Evolutionary conservation across 2,797 vertebrate genomes (phyloP), one percentile per base, ranked within the genome.

Genomic region (Sebastes matsubarae): DNA sequence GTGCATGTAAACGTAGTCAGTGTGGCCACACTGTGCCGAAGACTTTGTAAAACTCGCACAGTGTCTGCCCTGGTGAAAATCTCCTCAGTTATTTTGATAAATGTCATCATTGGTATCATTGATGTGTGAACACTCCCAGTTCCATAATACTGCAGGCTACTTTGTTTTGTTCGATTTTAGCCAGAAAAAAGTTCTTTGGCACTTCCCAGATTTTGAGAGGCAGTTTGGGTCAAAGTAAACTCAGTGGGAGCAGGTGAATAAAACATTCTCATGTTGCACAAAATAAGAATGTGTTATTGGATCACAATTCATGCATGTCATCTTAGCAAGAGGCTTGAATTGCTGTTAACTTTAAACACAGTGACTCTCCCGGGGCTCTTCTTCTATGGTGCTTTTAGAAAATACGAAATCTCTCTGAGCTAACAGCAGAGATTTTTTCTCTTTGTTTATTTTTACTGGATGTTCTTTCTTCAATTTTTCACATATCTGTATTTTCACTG

Each of bases 201-300:
- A 4, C 52, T 3, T 52, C n/a, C 6, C 18, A 5, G 73, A 64
- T 80, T 74, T 82, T 52, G 24, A 73, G 66, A 83, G n/a, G 11
- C 74, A 65, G 36, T 79, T 72, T 57, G 52, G 80, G 82, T 85
- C 76, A 65, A 60, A 75, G 68, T 65, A 50, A 80, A 81, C 77
- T 73, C 75, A 77, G 74, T 36, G 57, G 72, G 81, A 81, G 72
- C 87, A 86, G 83, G 89, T 88, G 82, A 85, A 77, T 54, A 80
- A 88, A 75, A 72, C 30, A 4, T 61, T 32, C 57, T 89, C 81
- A 11, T 64, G 78, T 81, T 88, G n/a, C 61, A 82, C 55, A 83
- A 60, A 82, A 83, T 64, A 65, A 79, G 25, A 58, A 76, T 5
- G 54, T 79, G 80, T 77, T 83, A 68, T 79, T 81, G 81, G 71